Percentiles rank a stretch among this genome's conserved stretches.
phyloP scores from a whole-genome alignment of 2,888 invertebrate genomes.

The Erpobdella octoculata region DNA sequence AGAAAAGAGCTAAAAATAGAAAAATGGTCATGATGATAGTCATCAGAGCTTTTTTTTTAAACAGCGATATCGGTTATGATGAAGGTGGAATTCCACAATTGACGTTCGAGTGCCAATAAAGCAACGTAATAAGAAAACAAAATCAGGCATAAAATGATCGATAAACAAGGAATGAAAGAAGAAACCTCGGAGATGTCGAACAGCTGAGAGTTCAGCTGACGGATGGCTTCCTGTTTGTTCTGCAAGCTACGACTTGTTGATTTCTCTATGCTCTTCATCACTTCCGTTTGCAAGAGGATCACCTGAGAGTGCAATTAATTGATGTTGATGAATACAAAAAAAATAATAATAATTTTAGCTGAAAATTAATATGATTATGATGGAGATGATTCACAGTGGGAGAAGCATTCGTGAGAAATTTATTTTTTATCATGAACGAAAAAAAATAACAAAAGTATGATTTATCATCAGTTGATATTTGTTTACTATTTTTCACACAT shows the following conservation, averaged over 20 bases:
- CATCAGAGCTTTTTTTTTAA: too few species aligned
- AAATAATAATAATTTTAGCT: background rate
- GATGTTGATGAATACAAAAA: background rate
- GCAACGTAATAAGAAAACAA: background rate
- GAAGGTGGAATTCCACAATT: background rate
- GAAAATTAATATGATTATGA: background rate
- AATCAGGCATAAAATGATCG: background rate
- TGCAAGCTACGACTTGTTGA: constrained; percentile 40
- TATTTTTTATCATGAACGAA: too few species aligned
- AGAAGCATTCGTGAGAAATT: too few species aligned
- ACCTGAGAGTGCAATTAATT: constrained; percentile 42
- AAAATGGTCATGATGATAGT: background rate
- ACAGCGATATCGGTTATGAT: too few species aligned
- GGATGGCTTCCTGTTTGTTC: constrained; percentile 56
- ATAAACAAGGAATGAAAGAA: constrained; percentile 9
- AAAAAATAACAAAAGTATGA: too few species aligned
- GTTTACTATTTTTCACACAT: too few species aligned
- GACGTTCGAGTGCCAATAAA: background rate
- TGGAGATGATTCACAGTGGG: background rate
- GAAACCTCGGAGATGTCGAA: constrained; percentile 75
- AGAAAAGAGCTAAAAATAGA: background rate
- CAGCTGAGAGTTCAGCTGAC: constrained; percentile 70
- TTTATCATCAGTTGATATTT: too few species aligned
- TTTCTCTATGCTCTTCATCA: constrained; percentile 63
- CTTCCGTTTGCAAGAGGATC: constrained; percentile 55